Evolutionary conservation across 2,797 vertebrate genomes (phyloP).

Genomic region (Sebastes vulpes): DNA sequence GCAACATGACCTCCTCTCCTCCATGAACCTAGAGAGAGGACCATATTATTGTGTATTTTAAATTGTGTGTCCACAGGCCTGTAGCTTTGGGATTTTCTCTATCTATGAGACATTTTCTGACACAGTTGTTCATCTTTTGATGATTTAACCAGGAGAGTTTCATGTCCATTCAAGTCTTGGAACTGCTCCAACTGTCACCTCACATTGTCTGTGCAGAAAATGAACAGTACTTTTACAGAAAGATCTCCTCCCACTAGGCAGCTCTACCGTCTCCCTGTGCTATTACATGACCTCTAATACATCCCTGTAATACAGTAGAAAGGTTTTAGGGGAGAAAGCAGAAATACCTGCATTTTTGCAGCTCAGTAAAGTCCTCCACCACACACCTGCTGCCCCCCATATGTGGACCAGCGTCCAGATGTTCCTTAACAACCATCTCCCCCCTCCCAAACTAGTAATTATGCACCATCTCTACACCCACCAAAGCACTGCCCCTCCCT

Average conservation of each 20-base stretch:
- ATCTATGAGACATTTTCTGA: neutral
- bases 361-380: slow-evolving; percentile 21
- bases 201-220: neutral
- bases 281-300: neutral
- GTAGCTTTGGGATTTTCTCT: neutral
- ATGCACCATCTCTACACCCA: neutral
- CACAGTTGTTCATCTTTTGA: neutral
- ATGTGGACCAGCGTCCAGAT: slow-evolving; percentile 44
- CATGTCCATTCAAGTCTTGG: neutral
- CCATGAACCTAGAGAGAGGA: neutral
- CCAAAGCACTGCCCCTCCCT: neutral
- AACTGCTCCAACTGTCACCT: neutral
- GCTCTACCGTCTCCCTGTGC: neutral
- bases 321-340: neutral
- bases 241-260: neutral
- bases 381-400: slow-evolving; percentile 35
- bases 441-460: slow-evolving; percentile 33
- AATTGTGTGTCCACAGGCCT: neutral
- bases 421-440: slow-evolving; percentile 37
- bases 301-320: neutral
- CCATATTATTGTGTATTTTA: no score
- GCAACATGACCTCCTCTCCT: no score
- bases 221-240: neutral
- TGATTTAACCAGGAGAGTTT: neutral
- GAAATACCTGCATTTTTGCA: slow-evolving; percentile 14